These are phyloP conservation scores for Machimus rusticus DNA, from an alignment of 2,888 invertebrate species.

Conservation along the genomic window DNA sequence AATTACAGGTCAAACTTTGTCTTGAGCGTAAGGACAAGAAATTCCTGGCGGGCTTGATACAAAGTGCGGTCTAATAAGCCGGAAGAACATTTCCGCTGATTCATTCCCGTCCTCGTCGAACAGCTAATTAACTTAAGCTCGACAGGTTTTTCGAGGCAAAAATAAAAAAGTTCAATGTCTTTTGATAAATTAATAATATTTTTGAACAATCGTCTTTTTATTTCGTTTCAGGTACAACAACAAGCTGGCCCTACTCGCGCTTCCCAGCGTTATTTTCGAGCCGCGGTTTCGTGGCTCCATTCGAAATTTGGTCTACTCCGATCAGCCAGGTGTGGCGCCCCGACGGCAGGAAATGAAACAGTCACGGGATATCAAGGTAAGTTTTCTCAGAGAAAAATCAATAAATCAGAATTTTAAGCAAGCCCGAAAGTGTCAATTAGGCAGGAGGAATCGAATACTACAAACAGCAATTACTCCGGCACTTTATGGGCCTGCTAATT, in stretches of 20 bases:
- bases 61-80: not conserved
- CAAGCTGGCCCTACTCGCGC: conserved; percentile 82
- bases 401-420: not conserved
- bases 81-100: not conserved
- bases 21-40: not conserved
- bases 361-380: conserved; percentile 81
- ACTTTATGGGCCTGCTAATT: not conserved
- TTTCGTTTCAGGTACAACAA: conserved; percentile 73
- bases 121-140: conserved; percentile 9
- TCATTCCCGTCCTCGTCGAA: not conserved
- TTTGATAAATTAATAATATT: conserved; percentile 18
- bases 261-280: conserved; percentile 92
- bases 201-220: not conserved
- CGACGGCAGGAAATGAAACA: conserved; percentile 85
- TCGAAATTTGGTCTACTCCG: conserved; percentile 89
- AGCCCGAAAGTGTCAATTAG: not conserved
- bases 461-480: not conserved
- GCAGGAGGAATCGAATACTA: not conserved
- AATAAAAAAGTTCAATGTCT: not conserved
- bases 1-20: not conserved
- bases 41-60: not conserved
- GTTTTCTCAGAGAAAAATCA: conserved; percentile 41
- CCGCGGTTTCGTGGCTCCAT: conserved; percentile 91
- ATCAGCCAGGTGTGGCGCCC: conserved; percentile 78
- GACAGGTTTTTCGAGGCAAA: not conserved